Percentiles rank a stretch among this genome's conserved stretches.
Conservation (phyloP, 2,888 invertebrate species). For the Callinectes sapidus region DNA sequence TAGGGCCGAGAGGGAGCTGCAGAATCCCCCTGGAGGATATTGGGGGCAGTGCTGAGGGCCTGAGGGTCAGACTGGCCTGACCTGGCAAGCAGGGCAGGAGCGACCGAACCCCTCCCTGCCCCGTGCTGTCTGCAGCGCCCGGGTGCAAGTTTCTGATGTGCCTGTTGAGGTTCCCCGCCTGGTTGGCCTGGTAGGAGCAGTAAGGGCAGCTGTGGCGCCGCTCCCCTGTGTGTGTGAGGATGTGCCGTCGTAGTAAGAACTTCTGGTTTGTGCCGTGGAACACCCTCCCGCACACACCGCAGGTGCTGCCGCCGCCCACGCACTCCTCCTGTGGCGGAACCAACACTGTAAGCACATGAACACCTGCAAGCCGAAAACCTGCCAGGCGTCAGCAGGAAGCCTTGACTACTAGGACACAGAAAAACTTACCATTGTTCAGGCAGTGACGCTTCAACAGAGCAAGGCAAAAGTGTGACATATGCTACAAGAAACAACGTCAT, state of each 20-base stretch:
- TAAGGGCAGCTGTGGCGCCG: conserved; percentile 62
- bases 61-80: conserved; percentile 30
- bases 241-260: conserved; percentile 64
- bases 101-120: neutral
- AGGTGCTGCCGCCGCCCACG: conserved; percentile 49
- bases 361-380: neutral
- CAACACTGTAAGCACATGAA: neutral
- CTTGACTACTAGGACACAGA: neutral
- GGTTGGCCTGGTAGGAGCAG: conserved; percentile 68
- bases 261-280: conserved; percentile 67
- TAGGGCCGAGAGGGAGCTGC: conserved; percentile 40
- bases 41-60: conserved; percentile 16
- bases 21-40: conserved; percentile 21
- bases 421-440: neutral
- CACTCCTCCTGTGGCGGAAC: conserved; percentile 56
- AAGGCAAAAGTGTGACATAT: neutral
- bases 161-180: conserved; percentile 67
- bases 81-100: conserved; percentile 15
- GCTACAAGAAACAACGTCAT: neutral
- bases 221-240: conserved; percentile 70
- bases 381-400: neutral
- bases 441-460: neutral
- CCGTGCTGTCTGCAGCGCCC: neutral
- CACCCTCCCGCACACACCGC: conserved; percentile 60
- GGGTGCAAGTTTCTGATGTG: conserved; percentile 64